Percentiles rank a stretch among this genome's conserved stretches.
Conservation (phyloP, 2,113 vertebrate species). For the Leptodactylus fuscus region DNA sequence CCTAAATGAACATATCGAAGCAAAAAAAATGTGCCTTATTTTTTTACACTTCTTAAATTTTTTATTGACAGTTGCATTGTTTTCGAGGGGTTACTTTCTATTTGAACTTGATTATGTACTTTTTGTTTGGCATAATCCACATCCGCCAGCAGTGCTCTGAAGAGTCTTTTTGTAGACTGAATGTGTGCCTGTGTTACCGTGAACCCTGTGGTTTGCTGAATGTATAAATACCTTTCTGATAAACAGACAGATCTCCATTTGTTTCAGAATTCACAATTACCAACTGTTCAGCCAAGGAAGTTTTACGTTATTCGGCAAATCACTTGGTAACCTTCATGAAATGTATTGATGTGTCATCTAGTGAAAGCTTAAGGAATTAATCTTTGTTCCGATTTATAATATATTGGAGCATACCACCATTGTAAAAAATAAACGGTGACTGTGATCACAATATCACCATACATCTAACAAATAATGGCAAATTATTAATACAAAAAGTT, state of each 20-base stretch:
- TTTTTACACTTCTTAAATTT: conserved; percentile 79
- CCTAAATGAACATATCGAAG: conserved; percentile 74
- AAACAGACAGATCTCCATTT: not conserved
- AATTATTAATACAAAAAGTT: no score
- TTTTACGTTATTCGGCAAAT: not conserved
- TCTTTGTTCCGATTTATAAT: no score
- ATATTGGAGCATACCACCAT: no score
- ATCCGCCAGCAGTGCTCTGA: conserved; percentile 48
- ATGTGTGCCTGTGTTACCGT: conserved; percentile 63
- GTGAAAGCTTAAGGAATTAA: not conserved
- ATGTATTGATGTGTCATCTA: not conserved
- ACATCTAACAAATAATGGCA: no score
- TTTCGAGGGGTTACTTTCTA: conserved; percentile 50
- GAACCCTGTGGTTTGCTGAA: conserved; percentile 79
- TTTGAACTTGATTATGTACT: conserved; percentile 21
- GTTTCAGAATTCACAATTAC: not conserved
- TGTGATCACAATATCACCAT: no score
- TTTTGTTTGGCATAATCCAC: not conserved
- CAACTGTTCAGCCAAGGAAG: not conserved
- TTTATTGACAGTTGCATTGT: conserved; percentile 74
- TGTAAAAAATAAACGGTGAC: no score
- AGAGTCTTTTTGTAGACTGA: conserved; percentile 14
- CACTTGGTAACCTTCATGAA: not conserved
- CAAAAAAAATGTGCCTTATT: conserved; percentile 86
- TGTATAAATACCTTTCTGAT: conserved; percentile 67